Evolutionary conservation across 2,113 vertebrate species (phyloP), one percentile per base, ranked within the genome.

Genomic region (Meleagris gallopavo): DNA sequence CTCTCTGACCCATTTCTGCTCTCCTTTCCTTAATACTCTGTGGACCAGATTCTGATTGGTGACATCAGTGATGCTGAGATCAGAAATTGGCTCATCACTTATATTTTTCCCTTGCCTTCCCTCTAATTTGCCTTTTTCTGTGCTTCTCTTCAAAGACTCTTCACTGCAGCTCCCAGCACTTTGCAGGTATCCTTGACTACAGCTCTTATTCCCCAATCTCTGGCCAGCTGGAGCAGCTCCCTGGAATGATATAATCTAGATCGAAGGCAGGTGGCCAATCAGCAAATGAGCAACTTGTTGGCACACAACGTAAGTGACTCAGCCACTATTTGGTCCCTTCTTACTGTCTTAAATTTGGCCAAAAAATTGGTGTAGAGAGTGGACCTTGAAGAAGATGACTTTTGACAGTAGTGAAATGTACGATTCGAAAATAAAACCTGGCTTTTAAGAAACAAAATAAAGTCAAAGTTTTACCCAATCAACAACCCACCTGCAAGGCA

Each of bases 111-210:
- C 22, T 87, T 78, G 74, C 74, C 36, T 76, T 88, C 74, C 58
- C 72, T 84, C 62, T 89, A 86, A 89, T 93, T 90, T 96, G 83
- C 72, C 45, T 91, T 94, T 77, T 70, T 67, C 65, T 67, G 41
- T 24, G 36, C 32, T 72, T 65, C 36, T 83, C 71, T 86, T 86
- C 73, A 83, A 93, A 94, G 64, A 60, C 67, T 77, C 74, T 94
- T 92, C 5, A 2, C 94, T 92, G 88, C 79, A 93, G 94, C 54
- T 87, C 48, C 65, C 93, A 57, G 48, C 73, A 70, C 57, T 94
- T 94, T 93, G 86, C 95, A 96, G 92, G 95, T 97, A 96, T 95
- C 95, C 97, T 95, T 97, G 95, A 96, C 97, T 97, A 96, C 96
- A 96, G 87, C 83, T 89, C 80, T 91, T 40, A 95, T 80, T 96